These are phyloP conservation scores for Steinernema carpocapsae DNA, from an alignment of 2,888 invertebrate genomes.

Conservation along the genomic window DNA sequence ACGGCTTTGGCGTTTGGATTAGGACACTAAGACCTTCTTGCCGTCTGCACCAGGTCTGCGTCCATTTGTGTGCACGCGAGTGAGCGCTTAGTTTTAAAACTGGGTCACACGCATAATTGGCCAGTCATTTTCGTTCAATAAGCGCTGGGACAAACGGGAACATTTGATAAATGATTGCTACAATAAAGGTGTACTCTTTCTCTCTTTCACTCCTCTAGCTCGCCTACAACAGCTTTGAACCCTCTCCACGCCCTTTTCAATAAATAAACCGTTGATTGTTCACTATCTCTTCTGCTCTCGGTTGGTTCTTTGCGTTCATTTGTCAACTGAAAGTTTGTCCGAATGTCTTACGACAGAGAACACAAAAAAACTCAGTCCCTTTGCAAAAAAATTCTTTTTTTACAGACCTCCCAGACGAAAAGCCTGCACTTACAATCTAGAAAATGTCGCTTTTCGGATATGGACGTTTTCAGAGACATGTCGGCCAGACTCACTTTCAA, in stretches of 20 bases:
- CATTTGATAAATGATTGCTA: slow-evolving; percentile 25
- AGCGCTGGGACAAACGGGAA: neutral
- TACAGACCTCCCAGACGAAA: neutral
- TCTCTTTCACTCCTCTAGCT: neutral
- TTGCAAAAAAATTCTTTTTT: slow-evolving; percentile 4
- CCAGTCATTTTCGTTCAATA: neutral
- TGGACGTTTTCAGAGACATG: neutral
- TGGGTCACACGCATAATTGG: slow-evolving; percentile 6
- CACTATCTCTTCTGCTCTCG: slow-evolving; percentile 12
- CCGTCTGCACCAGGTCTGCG: too few relatives aligned
- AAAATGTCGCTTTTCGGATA: neutral
- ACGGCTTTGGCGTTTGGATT: too few relatives aligned
- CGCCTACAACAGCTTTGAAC: neutral
- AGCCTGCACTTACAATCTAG: neutral
- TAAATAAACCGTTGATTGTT: slow-evolving; percentile 16
- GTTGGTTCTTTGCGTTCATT: slow-evolving; percentile 20
- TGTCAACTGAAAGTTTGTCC: slow-evolving; percentile 28
- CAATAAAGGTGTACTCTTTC: slow-evolving; percentile 9
- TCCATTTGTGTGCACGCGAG: too few relatives aligned
- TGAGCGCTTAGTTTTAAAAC: too few relatives aligned
- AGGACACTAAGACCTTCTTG: too few relatives aligned
- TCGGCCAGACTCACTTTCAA: neutral
- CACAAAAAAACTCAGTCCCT: too few relatives aligned
- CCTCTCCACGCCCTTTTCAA: slow-evolving; percentile 23
- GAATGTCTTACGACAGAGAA: slow-evolving; percentile 11